Evolutionary conservation across 2,113 vertebrate genomes (phyloP).

Genomic region (Neogobius melanostomus): DNA sequence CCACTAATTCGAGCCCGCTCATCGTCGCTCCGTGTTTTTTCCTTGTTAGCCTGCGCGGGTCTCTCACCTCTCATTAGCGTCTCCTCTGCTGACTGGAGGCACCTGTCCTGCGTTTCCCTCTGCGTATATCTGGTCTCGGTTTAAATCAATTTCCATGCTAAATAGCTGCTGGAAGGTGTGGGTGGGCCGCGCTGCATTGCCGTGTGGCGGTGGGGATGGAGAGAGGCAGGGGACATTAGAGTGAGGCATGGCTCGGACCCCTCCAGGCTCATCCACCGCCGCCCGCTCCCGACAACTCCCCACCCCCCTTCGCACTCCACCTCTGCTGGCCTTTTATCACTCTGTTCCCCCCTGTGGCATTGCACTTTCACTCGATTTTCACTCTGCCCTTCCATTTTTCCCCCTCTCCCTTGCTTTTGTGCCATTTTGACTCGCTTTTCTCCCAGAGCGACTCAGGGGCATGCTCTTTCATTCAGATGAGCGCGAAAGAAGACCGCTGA

Average conservation of each 20-base stretch:
- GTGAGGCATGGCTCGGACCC: conserved; percentile 42
- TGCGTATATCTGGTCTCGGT: conserved; percentile 63
- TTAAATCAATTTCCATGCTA: conserved; percentile 79
- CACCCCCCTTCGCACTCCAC: neutral
- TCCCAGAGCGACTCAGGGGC: conserved; percentile 61
- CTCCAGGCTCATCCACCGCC: conserved; percentile 50
- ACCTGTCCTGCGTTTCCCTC: conserved; percentile 68
- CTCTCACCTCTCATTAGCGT: conserved; percentile 75
- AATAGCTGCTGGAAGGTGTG: conserved; percentile 63
- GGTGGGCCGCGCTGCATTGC: conserved; percentile 5
- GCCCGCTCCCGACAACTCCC: conserved; percentile 34
- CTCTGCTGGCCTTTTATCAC: conserved; percentile 58
- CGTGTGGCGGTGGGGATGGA: conserved; percentile 3
- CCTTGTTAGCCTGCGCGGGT: conserved; percentile 65
- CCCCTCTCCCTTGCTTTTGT: conserved; percentile 20
- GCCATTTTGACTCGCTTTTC: conserved; percentile 51
- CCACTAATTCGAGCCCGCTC: conserved; percentile 41
- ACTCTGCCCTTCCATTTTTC: conserved; percentile 18
- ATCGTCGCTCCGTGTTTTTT: conserved; percentile 46
- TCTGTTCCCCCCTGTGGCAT: conserved; percentile 61
- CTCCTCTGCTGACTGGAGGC: conserved; percentile 68
- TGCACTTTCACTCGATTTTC: conserved; percentile 53
- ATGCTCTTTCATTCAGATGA: conserved; percentile 68
- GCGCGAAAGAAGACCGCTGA: conserved; percentile 62
- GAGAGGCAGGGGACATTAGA: conserved; percentile 52